A percentile compares a stretch with the other conserved stretches of the same genome.
phyloP scores from a whole-genome alignment of 2,888 invertebrate species.

The Phengaris alcon region DNA sequence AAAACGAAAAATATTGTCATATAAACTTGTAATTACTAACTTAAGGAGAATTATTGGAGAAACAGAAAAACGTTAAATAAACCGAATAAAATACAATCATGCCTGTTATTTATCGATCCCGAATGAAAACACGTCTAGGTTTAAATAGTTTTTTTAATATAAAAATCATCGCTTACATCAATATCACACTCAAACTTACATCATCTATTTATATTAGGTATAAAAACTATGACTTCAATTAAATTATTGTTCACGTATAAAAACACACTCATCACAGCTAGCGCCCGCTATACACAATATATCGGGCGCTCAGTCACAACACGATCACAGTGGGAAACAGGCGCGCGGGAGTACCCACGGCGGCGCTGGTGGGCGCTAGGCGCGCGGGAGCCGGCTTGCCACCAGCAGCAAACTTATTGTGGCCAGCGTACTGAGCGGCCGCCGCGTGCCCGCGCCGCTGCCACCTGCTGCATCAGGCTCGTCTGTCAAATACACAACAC shows the following conservation, averaged over 20 bases:
- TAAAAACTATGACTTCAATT: slow-evolving; percentile 79
- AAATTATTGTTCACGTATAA: slow-evolving; percentile 75
- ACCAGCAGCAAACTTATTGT: slow-evolving; percentile 38
- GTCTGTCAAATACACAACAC: slow-evolving; percentile 39
- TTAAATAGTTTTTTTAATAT: slow-evolving; percentile 71
- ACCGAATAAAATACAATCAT: slow-evolving; percentile 73
- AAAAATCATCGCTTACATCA: slow-evolving; percentile 74
- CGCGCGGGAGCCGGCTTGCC: slow-evolving; percentile 40
- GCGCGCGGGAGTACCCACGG: slow-evolving; percentile 12
- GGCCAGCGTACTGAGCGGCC: slow-evolving; percentile 38
- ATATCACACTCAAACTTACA: slow-evolving; percentile 79
- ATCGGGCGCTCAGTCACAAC: slow-evolving; percentile 65
- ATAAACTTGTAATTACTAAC: slow-evolving; percentile 79
- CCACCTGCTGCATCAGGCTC: slow-evolving; percentile 46
- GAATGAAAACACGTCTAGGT: slow-evolving; percentile 42
- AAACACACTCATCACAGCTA: slow-evolving; percentile 67
- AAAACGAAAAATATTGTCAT: slow-evolving; percentile 78
- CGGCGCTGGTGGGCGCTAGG: slow-evolving; percentile 39
- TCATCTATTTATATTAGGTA: slow-evolving; percentile 79
- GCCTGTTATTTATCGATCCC: slow-evolving; percentile 54
- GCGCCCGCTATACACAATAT: slow-evolving; percentile 72
- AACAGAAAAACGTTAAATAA: slow-evolving; percentile 78
- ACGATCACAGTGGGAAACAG: slow-evolving; percentile 70
- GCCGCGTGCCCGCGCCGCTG: slow-evolving; percentile 42
- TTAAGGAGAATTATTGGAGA: slow-evolving; percentile 78